phyloP scores from a whole-genome alignment of 1,140 invertebrate species.

The Calliphora vicina region DNA sequence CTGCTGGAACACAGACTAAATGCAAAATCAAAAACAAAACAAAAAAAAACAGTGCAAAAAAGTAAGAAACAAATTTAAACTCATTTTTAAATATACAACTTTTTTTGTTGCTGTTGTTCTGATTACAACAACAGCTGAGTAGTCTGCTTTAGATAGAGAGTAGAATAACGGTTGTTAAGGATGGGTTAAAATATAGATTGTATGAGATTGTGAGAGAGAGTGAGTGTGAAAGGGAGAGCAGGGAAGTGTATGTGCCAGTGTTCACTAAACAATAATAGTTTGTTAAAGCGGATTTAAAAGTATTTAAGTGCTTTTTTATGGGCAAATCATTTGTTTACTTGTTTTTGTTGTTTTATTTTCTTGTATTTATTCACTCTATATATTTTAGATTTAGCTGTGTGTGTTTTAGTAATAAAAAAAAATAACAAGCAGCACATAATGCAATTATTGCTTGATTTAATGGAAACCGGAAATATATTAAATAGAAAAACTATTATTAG shows the following conservation, averaged over 20 bases:
- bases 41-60: background rate
- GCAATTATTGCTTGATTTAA: background rate
- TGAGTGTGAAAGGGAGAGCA: no score
- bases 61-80: conserved; percentile 2
- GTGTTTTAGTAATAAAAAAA: background rate
- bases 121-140: conserved; percentile 2
- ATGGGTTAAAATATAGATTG: no score
- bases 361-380: background rate
- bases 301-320: background rate
- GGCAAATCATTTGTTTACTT: background rate
- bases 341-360: background rate
- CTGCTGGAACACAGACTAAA: background rate
- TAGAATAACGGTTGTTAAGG: no score
- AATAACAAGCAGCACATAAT: background rate
- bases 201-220: no score
- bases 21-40: background rate
- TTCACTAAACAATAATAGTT: conserved; percentile 4
- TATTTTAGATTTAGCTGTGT: background rate
- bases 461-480: background rate
- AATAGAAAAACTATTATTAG: background rate
- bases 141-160: background rate
- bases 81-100: background rate
- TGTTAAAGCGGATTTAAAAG: conserved; percentile 16
- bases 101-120: background rate
- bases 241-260: background rate